A percentile compares a stretch with the other conserved stretches of the same genome.
Conservation (phyloP, 2,113 vertebrate species). For the Blennius ocellaris region DNA sequence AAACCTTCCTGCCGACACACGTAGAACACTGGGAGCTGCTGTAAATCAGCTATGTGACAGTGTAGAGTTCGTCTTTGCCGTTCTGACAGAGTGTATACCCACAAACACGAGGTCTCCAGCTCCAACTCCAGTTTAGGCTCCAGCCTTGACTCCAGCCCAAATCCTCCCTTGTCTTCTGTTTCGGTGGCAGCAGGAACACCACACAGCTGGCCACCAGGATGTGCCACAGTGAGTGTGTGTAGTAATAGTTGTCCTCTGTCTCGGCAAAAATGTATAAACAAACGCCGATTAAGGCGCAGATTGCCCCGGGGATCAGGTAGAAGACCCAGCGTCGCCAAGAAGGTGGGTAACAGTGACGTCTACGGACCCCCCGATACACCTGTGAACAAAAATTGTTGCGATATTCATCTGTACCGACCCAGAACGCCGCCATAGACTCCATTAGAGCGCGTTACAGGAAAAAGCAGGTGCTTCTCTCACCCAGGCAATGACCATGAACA, state of each 20-base stretch:
- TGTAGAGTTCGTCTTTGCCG: slow-evolving; percentile 88
- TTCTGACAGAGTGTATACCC: slow-evolving; percentile 92
- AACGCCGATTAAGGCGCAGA: slow-evolving; percentile 87
- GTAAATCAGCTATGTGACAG: slow-evolving; percentile 75
- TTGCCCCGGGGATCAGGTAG: slow-evolving; percentile 89
- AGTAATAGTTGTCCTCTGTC: slow-evolving; percentile 96
- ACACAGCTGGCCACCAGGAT: slow-evolving; percentile 91
- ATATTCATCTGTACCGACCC: background rate
- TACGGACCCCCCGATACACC: slow-evolving; percentile 86
- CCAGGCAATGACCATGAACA: slow-evolving; percentile 90
- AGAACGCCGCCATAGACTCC: background rate
- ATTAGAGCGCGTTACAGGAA: too few relatives aligned
- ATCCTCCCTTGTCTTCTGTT: slow-evolving; percentile 78
- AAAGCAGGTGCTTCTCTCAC: slow-evolving; percentile 78
- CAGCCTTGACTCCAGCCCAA: slow-evolving; percentile 67
- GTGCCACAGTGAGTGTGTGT: slow-evolving; percentile 97
- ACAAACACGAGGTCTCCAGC: slow-evolving; percentile 87
- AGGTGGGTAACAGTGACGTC: slow-evolving; percentile 90
- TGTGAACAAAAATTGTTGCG: slow-evolving; percentile 50
- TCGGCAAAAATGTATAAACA: slow-evolving; percentile 90
- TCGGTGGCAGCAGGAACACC: slow-evolving; percentile 91
- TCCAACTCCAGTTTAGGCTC: slow-evolving; percentile 52
- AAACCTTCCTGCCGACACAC: background rate
- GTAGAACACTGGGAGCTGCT: background rate
- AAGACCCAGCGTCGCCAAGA: slow-evolving; percentile 94